Conservation (phyloP, 2,797 vertebrate species). For the Mormyrus hasselquistii region DNA sequence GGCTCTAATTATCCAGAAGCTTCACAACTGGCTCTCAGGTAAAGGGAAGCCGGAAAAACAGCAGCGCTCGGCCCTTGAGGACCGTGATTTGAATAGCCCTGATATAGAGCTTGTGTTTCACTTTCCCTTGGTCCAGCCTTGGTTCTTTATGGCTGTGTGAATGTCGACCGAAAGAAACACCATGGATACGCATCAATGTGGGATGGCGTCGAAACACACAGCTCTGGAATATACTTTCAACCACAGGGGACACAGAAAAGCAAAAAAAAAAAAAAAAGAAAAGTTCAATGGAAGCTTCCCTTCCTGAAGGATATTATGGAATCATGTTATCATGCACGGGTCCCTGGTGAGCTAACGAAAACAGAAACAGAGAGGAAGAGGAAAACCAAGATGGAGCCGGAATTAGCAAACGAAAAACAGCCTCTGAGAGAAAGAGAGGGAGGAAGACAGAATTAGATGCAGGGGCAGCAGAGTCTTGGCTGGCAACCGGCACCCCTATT, state of each 20-base stretch:
- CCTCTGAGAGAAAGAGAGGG: not conserved
- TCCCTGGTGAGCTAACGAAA: not conserved
- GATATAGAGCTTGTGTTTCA: not conserved
- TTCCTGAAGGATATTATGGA: not conserved
- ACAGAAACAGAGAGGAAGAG: not conserved
- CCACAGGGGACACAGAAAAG: not conserved
- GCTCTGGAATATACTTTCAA: not conserved
- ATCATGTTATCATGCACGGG: not conserved
- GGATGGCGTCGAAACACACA: not conserved
- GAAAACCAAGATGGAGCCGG: not conserved
- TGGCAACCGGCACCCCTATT: slow-evolving; percentile 4
- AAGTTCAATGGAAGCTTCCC: not conserved
- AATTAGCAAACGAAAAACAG: slow-evolving; percentile 9
- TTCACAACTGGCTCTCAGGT: too few relatives aligned
- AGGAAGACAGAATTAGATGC: not conserved
- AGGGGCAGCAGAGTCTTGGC: slow-evolving; percentile 1
- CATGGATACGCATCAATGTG: not conserved
- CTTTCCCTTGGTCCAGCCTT: not conserved
- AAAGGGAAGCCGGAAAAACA: too few relatives aligned
- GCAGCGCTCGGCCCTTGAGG: too few relatives aligned
- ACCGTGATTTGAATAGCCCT: too few relatives aligned
- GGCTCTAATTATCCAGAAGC: too few relatives aligned
- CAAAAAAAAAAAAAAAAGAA: not conserved
- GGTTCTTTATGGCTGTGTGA: not conserved
- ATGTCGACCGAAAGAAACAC: not conserved